Conservation (phyloP, 2,797 vertebrate species). For the Iguana delicatissima region DNA sequence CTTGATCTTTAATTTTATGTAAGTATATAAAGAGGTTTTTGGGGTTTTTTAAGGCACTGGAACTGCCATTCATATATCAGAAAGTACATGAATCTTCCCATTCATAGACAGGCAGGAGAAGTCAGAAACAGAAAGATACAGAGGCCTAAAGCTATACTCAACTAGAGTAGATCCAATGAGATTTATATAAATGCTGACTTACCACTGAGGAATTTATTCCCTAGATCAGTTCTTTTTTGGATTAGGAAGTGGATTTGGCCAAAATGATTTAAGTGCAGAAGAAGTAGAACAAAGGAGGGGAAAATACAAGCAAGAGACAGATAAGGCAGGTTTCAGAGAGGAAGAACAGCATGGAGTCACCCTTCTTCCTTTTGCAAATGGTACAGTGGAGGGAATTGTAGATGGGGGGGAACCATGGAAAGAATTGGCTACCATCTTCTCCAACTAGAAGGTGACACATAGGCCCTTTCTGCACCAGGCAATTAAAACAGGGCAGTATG, state of each 20-base stretch:
- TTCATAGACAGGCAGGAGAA: neutral
- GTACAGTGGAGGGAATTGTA: neutral
- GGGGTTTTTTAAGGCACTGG: neutral
- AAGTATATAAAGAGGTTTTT: neutral
- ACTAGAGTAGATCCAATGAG: no score
- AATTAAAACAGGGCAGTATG: no score
- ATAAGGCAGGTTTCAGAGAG: neutral
- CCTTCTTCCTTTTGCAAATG: neutral
- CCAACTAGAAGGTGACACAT: neutral
- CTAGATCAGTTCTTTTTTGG: no score
- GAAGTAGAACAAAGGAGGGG: neutral
- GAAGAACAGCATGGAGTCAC: neutral
- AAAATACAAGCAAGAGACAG: neutral
- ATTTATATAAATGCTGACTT: no score
- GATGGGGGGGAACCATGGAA: neutral
- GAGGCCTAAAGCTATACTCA: no score
- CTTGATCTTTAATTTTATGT: neutral
- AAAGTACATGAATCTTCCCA: neutral
- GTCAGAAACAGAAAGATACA: neutral
- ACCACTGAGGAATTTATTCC: no score
- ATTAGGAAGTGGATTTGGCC: no score
- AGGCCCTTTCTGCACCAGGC: no score
- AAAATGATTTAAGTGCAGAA: neutral
- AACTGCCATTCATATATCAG: neutral
- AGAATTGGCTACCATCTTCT: neutral